A percentile compares a stretch with the other conserved stretches of the same genome.
Conservation (phyloP, 2,797 vertebrate species). For the Gambelia wislizenii region DNA sequence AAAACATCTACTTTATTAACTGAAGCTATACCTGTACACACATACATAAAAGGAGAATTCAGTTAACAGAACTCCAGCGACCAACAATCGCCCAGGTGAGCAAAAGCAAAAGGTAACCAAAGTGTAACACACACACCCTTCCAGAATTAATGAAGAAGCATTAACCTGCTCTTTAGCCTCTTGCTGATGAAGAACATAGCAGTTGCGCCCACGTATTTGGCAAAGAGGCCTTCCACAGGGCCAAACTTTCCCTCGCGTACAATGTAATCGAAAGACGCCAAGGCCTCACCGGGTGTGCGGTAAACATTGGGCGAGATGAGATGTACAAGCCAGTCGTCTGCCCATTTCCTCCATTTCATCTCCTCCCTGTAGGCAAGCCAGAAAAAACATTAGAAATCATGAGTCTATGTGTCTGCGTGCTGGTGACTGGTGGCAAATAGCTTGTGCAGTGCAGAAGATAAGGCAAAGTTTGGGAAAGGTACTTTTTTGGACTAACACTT, state of each 20-base stretch:
- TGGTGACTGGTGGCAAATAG: not conserved
- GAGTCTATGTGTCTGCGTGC: too few species aligned
- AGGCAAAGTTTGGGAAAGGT: too few species aligned
- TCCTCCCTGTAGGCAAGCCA: slow-evolving; percentile 85
- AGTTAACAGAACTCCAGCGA: too few species aligned
- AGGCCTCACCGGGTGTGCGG: slow-evolving; percentile 87
- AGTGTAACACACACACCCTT: not conserved
- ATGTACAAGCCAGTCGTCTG: slow-evolving; percentile 94
- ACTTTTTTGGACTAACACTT: too few species aligned
- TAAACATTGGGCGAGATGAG: slow-evolving; percentile 98
- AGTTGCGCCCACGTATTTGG: slow-evolving; percentile 93
- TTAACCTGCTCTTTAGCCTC: slow-evolving; percentile 90
- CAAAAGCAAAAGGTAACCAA: not conserved
- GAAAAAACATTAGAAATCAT: not conserved
- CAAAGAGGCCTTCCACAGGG: slow-evolving; percentile 87
- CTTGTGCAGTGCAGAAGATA: too few species aligned
- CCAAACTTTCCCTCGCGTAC: slow-evolving; percentile 95
- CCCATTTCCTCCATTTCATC: slow-evolving; percentile 97
- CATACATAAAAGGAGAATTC: too few species aligned
- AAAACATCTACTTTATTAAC: too few species aligned
- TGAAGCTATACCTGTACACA: too few species aligned
- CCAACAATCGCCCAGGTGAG: not conserved
- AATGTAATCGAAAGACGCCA: slow-evolving; percentile 97
- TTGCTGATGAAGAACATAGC: slow-evolving; percentile 96
- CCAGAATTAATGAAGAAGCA: not conserved